Conservation (phyloP, 2,113 vertebrate species). For the Eulemur rufifrons region DNA sequence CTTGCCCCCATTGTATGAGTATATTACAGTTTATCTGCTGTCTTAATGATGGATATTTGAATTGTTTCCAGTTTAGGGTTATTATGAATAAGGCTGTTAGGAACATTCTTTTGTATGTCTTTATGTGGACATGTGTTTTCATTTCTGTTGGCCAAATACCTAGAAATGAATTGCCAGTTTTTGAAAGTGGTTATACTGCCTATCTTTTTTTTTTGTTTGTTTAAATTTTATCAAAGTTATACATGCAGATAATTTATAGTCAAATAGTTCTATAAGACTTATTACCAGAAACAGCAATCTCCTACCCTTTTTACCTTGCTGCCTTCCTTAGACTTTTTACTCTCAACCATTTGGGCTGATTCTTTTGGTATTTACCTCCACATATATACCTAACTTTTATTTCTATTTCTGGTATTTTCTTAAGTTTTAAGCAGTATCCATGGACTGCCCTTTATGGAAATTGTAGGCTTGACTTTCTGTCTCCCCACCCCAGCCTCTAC, state of each 20-base stretch:
- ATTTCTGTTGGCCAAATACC: background rate
- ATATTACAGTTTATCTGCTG: background rate
- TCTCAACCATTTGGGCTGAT: background rate
- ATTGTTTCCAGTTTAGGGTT: background rate
- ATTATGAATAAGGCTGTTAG: background rate
- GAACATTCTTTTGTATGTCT: background rate
- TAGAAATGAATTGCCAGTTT: conserved; percentile 21
- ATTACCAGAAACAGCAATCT: background rate
- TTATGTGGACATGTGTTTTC: background rate
- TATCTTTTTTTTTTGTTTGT: background rate
- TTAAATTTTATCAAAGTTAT: background rate
- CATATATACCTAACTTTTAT: background rate
- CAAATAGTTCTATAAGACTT: background rate
- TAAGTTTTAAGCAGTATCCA: background rate
- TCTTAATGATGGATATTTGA: background rate
- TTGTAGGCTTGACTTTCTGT: background rate
- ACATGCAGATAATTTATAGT: background rate
- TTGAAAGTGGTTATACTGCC: background rate
- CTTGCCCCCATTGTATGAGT: background rate
- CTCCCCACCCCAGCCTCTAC: too few species aligned
- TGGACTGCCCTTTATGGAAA: background rate
- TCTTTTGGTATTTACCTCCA: background rate
- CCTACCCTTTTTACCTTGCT: background rate
- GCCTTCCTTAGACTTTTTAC: background rate
- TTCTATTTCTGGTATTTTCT: background rate